Percentiles rank a stretch among this genome's conserved stretches.
Conservation (phyloP, 64 coral and sea anemone genomes). For the Actinia tenebrosa region DNA sequence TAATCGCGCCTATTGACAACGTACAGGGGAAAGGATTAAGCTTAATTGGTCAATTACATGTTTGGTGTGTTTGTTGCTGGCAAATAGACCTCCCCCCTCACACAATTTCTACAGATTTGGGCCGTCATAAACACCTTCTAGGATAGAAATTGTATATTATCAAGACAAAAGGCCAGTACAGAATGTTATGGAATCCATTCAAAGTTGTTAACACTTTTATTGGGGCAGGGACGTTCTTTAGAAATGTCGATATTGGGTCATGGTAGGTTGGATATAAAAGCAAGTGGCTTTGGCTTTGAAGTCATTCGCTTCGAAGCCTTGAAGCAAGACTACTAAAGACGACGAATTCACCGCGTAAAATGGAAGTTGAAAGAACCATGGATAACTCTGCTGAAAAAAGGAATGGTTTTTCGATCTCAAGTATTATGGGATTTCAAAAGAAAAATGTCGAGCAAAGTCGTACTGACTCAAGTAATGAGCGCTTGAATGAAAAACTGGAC, state of each 20-base stretch:
- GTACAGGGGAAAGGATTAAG: conserved; percentile 4
- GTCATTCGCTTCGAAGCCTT: neutral
- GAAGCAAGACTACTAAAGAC: neutral
- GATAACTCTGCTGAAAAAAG: conserved; percentile 5
- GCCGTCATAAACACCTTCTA: conserved; percentile 36
- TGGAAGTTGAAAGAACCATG: neutral
- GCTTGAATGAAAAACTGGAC: neutral
- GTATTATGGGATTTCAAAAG: conserved; percentile 18
- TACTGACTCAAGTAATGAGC: neutral
- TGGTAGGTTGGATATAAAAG: neutral
- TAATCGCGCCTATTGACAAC: conserved; percentile 38
- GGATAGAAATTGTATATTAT: conserved; percentile 6
- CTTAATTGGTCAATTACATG: conserved; percentile 31
- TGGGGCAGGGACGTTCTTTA: neutral
- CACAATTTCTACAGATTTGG: conserved; percentile 2
- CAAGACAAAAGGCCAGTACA: conserved; percentile 22
- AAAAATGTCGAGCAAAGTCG: neutral
- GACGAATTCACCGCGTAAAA: neutral
- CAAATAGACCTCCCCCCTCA: conserved; percentile 10
- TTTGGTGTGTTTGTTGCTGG: neutral
- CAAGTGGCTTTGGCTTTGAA: neutral
- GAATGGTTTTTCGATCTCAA: conserved; percentile 29
- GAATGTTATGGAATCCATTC: conserved; percentile 26
- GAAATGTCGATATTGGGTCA: neutral
- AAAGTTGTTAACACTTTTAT: neutral